Conservation (phyloP, 2,888 invertebrate genomes). For the Lepidocyrtinus sp. region DNA sequence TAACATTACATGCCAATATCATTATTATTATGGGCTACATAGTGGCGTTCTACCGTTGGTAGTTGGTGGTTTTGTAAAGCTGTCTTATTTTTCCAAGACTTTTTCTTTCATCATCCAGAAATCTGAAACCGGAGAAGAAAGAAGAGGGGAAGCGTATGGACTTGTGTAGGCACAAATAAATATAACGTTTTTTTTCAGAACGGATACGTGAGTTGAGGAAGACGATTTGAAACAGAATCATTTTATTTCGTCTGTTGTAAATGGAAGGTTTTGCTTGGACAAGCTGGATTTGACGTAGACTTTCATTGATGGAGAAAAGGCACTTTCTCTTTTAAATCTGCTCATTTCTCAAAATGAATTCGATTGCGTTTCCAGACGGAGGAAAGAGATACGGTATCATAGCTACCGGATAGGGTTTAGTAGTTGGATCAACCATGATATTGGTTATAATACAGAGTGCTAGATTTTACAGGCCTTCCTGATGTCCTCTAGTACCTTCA, state of each 20-base stretch:
- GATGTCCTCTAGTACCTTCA: not conserved
- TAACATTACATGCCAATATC: too few species aligned
- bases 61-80: not conserved
- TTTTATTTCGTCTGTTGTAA: slow-evolving; percentile 23
- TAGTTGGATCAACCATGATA: too few species aligned
- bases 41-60: not conserved
- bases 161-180: slow-evolving; percentile 21
- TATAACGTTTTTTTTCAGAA: slow-evolving; percentile 30
- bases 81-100: not conserved
- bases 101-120: slow-evolving; percentile 40
- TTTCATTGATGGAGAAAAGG: slow-evolving; percentile 33
- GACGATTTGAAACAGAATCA: slow-evolving; percentile 19
- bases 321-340: not conserved
- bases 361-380: not conserved
- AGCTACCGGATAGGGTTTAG: too few species aligned
- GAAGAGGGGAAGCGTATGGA: too few species aligned
- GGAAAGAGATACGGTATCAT: too few species aligned
- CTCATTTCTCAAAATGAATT: slow-evolving; percentile 36
- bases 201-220: slow-evolving; percentile 18
- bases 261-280: slow-evolving; percentile 37
- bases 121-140: slow-evolving; percentile 34
- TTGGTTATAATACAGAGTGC: too few species aligned
- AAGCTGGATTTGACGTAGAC: slow-evolving; percentile 45
- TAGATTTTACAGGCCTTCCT: not conserved
- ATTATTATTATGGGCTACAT: slow-evolving; percentile 4